A percentile compares a stretch with the other conserved stretches of the same genome.
These are phyloP conservation scores for Synergus gifuensis DNA, from an alignment of 2,888 invertebrate species.

Conservation along the genomic window DNA sequence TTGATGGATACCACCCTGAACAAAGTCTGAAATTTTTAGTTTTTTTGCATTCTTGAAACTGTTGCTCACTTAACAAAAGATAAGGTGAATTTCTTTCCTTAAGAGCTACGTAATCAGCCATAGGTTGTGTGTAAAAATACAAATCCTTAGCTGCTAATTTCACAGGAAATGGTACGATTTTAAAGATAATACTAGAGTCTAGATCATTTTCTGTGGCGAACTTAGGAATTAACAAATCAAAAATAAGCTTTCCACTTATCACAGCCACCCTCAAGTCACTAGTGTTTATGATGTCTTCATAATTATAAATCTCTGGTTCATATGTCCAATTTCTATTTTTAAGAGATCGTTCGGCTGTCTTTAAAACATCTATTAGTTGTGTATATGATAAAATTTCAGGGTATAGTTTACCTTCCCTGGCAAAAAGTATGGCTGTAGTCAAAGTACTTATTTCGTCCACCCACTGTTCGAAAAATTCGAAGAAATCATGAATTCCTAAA, in stretches of 20 bases:
- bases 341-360: not conserved
- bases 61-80: not conserved
- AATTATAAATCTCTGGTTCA: not conserved
- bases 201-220: not conserved
- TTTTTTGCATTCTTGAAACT: not conserved
- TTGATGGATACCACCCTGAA: not conserved
- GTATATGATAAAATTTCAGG: not conserved
- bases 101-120: not conserved
- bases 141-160: not conserved
- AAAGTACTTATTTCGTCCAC: not conserved
- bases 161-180: not conserved
- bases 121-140: not conserved
- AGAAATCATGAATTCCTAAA: not conserved
- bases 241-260: not conserved
- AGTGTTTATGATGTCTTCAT: not conserved
- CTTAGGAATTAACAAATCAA: not conserved
- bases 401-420: not conserved
- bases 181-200: not conserved
- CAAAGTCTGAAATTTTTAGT: not conserved
- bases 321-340: not conserved
- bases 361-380: not conserved
- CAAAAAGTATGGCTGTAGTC: constrained; percentile 2
- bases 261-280: not conserved
- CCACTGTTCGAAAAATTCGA: not conserved
- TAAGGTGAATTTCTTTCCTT: not conserved